Evolutionary conservation across 2,888 invertebrate species (phyloP).

Genomic region (Tholera decimalis): DNA sequence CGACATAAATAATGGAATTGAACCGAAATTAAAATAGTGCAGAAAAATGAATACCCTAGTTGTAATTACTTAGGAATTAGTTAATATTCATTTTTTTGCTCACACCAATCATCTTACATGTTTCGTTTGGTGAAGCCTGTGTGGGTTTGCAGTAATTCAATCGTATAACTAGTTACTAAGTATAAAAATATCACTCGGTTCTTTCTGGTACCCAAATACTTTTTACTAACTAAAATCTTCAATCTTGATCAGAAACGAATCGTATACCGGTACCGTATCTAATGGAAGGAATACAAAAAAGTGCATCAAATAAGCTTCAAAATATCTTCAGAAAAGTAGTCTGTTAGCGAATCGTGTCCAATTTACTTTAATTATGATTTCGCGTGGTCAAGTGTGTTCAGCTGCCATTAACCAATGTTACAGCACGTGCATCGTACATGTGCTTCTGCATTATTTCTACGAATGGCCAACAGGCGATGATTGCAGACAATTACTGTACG

Average conservation of each 20-base stretch:
- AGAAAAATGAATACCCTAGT: background rate
- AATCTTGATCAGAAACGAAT: conserved; percentile 3
- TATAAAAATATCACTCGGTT: background rate
- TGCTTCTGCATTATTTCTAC: conserved; percentile 51
- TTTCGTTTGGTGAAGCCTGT: background rate
- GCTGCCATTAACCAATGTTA: conserved; percentile 26
- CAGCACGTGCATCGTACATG: conserved; percentile 56
- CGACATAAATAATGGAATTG: conserved; percentile 20
- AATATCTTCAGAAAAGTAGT: conserved; percentile 24
- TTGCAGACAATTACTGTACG: conserved; percentile 54
- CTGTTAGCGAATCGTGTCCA: conserved; percentile 25
- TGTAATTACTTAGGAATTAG: background rate
- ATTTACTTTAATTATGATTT: conserved; percentile 48
- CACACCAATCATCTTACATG: background rate
- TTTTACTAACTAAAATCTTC: conserved; percentile 7
- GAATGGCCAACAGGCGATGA: conserved; percentile 33
- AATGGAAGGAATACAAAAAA: conserved; percentile 24
- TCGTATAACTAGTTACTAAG: background rate
- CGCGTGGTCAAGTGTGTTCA: conserved; percentile 24
- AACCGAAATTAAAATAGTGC: background rate
- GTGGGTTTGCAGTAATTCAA: background rate
- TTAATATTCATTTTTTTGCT: background rate
- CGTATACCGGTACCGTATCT: conserved; percentile 19
- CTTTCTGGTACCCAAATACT: background rate
- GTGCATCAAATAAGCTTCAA: conserved; percentile 8